Evolutionary conservation across 2,797 vertebrate species (phyloP).

Genomic region (Bradypus variegatus): DNA sequence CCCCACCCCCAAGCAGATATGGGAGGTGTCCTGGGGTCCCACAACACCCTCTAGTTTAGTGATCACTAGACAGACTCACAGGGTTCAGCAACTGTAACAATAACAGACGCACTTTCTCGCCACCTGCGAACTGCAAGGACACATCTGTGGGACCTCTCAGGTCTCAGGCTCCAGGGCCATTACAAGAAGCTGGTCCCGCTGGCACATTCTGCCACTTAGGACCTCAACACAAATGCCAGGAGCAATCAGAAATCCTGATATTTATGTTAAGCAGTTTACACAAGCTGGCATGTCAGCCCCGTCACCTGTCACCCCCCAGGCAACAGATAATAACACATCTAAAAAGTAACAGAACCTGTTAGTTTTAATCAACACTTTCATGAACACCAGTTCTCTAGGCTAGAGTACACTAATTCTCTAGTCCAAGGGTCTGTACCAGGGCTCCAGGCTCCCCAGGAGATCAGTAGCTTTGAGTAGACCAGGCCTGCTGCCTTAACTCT

Average conservation of each 20-base stretch:
- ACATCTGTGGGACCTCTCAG: background rate
- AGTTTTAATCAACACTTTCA: background rate
- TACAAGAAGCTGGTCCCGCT: background rate
- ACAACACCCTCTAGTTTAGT: background rate
- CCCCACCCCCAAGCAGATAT: background rate
- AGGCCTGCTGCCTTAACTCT: background rate
- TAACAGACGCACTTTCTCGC: background rate
- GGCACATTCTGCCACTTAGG: background rate
- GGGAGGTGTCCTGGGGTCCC: background rate
- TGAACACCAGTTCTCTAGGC: background rate
- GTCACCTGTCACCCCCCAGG: background rate
- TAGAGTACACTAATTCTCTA: too few species aligned
- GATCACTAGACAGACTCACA: background rate
- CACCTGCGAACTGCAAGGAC: background rate
- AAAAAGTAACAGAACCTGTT: too few species aligned
- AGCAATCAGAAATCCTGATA: background rate
- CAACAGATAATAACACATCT: background rate
- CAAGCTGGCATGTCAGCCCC: background rate
- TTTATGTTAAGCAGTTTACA: background rate
- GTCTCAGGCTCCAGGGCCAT: background rate
- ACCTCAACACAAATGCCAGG: background rate
- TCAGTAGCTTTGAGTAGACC: background rate
- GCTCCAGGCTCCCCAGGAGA: background rate
- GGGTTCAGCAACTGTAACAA: background rate
- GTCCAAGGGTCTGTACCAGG: background rate